Percentiles rank a stretch among this genome's conserved stretches.
These are phyloP conservation scores for Pterophyllum scalare DNA, from an alignment of 2,113 vertebrate genomes.

Conservation along the genomic window DNA sequence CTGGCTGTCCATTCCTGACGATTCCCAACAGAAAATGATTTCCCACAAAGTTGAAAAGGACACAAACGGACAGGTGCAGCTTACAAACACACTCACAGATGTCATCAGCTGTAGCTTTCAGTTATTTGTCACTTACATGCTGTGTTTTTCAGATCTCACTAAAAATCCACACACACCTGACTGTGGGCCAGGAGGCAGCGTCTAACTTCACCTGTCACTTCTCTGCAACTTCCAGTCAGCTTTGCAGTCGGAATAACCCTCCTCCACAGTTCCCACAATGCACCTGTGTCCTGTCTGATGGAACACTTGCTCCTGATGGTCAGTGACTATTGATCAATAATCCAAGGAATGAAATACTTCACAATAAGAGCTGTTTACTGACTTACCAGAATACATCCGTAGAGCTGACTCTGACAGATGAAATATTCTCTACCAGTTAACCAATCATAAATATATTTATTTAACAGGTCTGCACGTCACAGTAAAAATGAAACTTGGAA, in stretches of 20 bases:
- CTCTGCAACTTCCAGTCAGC: background rate
- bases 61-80: no score
- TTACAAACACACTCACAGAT: no score
- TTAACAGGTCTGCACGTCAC: no score
- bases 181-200: rapidly evolving
- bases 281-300: slow-evolving; percentile 44
- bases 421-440: no score
- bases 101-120: no score
- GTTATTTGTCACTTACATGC: no score
- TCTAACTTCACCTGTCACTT: slow-evolving; percentile 63
- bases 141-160: slow-evolving; percentile 72
- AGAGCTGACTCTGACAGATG: background rate
- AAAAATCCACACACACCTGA: slow-evolving; percentile 45
- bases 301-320: no score
- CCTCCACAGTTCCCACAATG: slow-evolving; percentile 59
- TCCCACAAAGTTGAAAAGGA: background rate
- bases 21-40: background rate
- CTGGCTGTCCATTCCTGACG: no score
- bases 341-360: no score
- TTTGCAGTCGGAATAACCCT: background rate
- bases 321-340: background rate
- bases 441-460: no score
- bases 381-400: no score
- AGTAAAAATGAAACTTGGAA: background rate
- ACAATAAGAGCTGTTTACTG: no score